A percentile compares a stretch with the other conserved stretches of the same genome.
These are phyloP conservation scores for Ectemnius lituratus DNA, from an alignment of 2,888 invertebrate species.

Conservation along the genomic window DNA sequence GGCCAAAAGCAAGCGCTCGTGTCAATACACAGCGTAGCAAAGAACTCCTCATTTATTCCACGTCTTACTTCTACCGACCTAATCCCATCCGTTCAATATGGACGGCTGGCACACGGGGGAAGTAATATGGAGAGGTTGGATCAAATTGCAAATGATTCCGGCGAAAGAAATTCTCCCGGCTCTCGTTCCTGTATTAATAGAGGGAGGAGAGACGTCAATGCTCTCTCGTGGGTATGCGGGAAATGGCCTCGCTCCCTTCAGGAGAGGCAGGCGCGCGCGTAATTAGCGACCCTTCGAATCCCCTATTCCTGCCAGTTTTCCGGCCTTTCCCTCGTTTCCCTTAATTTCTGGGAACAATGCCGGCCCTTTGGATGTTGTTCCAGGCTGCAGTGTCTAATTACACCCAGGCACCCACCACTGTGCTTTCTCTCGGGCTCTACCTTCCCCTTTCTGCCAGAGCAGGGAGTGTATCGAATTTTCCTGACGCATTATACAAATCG, in stretches of 20 bases:
- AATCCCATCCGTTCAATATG: not conserved
- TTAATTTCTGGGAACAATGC: slow-evolving; percentile 75
- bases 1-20: not conserved
- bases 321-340: slow-evolving; percentile 72
- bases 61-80: not conserved
- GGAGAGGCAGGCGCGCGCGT: slow-evolving; percentile 54
- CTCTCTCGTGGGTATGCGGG: slow-evolving; percentile 52
- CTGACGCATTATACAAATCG: slow-evolving; percentile 1
- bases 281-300: slow-evolving; percentile 71
- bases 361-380: slow-evolving; percentile 68
- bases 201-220: slow-evolving; percentile 33
- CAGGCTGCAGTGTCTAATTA: slow-evolving; percentile 76
- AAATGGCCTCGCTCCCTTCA: slow-evolving; percentile 67
- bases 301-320: slow-evolving; percentile 63
- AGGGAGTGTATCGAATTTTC: slow-evolving; percentile 39
- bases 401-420: slow-evolving; percentile 51
- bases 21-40: too few relatives aligned
- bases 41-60: not conserved
- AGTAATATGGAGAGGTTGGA: slow-evolving; percentile 25
- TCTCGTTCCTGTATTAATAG: slow-evolving; percentile 61
- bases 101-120: not conserved
- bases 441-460: not conserved
- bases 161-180: slow-evolving; percentile 54
- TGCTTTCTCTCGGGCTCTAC: slow-evolving; percentile 7
- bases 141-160: slow-evolving; percentile 52